A percentile compares a stretch with the other conserved stretches of the same genome.
Conservation (phyloP, 2,113 vertebrate genomes). For the Polypterus senegalus region DNA sequence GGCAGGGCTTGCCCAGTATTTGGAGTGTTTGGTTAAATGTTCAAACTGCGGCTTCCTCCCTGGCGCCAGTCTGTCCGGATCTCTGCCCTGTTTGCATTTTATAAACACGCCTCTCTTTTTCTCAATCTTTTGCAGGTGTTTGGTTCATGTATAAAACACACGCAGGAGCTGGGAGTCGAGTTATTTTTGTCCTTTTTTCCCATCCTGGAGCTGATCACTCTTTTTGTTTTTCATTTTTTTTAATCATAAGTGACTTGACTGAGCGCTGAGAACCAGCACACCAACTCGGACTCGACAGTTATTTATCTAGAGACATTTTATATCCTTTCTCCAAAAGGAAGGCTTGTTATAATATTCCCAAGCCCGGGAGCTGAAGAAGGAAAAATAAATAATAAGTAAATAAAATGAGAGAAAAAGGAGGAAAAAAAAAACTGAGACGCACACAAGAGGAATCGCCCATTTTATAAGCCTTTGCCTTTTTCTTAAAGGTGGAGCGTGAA, state of each 20-base stretch:
- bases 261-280: slow-evolving; percentile 65
- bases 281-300: slow-evolving; percentile 73
- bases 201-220: slow-evolving; percentile 44
- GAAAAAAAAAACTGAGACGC: slow-evolving; percentile 28
- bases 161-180: slow-evolving; percentile 56
- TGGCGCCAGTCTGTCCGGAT: slow-evolving; percentile 95
- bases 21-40: slow-evolving; percentile 92
- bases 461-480: slow-evolving; percentile 76
- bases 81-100: slow-evolving; percentile 84
- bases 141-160: slow-evolving; percentile 53
- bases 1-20: slow-evolving; percentile 79
- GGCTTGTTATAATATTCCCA: slow-evolving; percentile 81
- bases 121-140: slow-evolving; percentile 96
- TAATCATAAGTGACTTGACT: slow-evolving; percentile 54
- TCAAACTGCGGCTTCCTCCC: slow-evolving; percentile 91
- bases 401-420: slow-evolving; percentile 23
- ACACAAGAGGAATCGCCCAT: slow-evolving; percentile 59
- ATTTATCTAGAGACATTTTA: slow-evolving; percentile 94
- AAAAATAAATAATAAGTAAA: slow-evolving; percentile 15
- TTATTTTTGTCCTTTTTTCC: slow-evolving; percentile 42
- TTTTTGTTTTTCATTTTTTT: slow-evolving; percentile 58
- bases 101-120: slow-evolving; percentile 77
- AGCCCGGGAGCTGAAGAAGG: slow-evolving; percentile 58
- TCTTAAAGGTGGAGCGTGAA: slow-evolving; percentile 83
- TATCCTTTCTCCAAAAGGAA: slow-evolving; percentile 89